Base-by-base conservation (phyloP, 2,888 invertebrate species). In the Philonicus albiceps region DNA sequence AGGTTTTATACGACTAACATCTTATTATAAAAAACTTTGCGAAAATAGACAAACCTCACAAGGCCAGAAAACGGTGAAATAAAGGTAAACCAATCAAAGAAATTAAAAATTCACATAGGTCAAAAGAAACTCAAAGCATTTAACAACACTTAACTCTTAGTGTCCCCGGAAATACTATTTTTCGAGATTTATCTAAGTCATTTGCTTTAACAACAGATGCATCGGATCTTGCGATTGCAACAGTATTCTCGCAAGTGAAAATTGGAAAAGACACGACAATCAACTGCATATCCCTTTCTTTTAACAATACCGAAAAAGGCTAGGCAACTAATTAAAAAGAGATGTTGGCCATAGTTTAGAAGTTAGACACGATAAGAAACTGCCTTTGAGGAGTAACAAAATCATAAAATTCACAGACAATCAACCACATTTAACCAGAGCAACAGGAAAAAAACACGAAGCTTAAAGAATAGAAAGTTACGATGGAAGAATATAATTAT, bases 11-110 rank as follows among this genome's bases (percentile, higher is more conserved):
- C 86, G 86, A n/a, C 16, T 87, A 76, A 73, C 78, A 13, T 87
- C 87, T 3, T 88, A 80, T 19, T 87, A 86, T 87, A 27, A 86
- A 72, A 72, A 55, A 86, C 37, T 87, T 87, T 74, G 87, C 86
- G 6, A 55, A 86, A 75, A 78, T 85, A 13, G 85, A 87, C 86
- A 11, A 86, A 85, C n/a, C 72, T 87, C 13, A 86, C 85, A 13
- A 87, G 87, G 43, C 87, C 87, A 19, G 34, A 37, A 22, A 87
- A 87, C 64, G 87, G 86, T 11, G 75, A 87, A 87, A 81, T 87
- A 22, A 84, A 78, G 80, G 81, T 76, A 13, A 84, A 84, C 37
- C 87, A 88, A 72, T 84, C 86, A 37, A 84, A 74, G 72, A 86
- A 85, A 76, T 73, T 80, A 31, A 30, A 86, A 27, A 81, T 78